Evolutionary conservation across 2,797 vertebrate species (phyloP).

Genomic region (Aeoliscus strigatus): DNA sequence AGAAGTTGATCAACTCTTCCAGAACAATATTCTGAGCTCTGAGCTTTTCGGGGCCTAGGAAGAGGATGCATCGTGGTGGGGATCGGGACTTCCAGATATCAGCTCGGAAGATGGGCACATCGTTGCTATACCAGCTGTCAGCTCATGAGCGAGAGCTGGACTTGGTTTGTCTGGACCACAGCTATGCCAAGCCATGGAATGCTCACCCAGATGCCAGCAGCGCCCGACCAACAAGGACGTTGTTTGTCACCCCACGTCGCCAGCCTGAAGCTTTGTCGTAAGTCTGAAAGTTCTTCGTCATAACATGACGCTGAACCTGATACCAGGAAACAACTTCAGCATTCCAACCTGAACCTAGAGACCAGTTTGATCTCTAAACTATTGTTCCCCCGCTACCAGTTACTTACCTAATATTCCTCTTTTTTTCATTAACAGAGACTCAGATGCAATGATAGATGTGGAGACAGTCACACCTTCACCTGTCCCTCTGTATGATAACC

Average conservation of each 20-base stretch:
- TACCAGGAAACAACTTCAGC: background rate
- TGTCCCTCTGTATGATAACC: slow-evolving; percentile 90
- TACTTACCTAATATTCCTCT: slow-evolving; percentile 1
- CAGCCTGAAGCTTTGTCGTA: slow-evolving; percentile 80
- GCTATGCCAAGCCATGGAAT: slow-evolving; percentile 96
- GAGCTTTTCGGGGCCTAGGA: slow-evolving; percentile 50
- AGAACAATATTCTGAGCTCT: too few relatives aligned
- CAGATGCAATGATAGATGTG: slow-evolving; percentile 85
- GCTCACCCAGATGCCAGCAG: slow-evolving; percentile 94
- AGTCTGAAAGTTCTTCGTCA: slow-evolving; percentile 54
- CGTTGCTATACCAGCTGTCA: slow-evolving; percentile 90
- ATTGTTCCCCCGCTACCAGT: background rate
- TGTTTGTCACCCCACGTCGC: slow-evolving; percentile 88
- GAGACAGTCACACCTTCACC: slow-evolving; percentile 83
- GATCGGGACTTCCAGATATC: slow-evolving; percentile 89
- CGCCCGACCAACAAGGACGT: slow-evolving; percentile 88
- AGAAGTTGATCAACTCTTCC: slow-evolving; percentile 22
- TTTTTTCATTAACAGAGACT: slow-evolving; percentile 74
- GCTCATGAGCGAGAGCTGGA: slow-evolving; percentile 91
- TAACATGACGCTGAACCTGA: background rate
- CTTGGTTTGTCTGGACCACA: slow-evolving; percentile 93
- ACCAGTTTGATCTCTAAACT: background rate
- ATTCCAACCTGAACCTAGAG: background rate
- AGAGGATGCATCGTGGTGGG: slow-evolving; percentile 81
- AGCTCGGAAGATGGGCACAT: slow-evolving; percentile 90